Percentiles rank a stretch among this genome's conserved stretches.
Conservation (phyloP, 1,140 invertebrate genomes). For the Macrosteles quadrilineatus region DNA sequence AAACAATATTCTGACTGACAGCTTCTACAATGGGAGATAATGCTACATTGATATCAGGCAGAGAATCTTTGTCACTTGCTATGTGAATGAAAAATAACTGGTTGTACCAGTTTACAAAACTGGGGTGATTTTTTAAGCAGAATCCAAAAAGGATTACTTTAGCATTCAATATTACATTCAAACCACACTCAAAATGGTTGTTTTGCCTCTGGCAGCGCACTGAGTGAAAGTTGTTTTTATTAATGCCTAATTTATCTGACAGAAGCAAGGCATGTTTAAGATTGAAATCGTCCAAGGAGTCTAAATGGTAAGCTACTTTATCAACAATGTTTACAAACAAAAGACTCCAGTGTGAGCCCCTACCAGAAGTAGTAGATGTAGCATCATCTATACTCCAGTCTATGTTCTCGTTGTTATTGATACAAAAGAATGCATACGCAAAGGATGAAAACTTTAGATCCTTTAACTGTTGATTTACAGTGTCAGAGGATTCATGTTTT, state of each 20-base stretch:
- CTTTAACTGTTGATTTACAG: neutral
- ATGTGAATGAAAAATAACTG: neutral
- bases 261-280: neutral
- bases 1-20: neutral
- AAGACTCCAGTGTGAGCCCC: neutral
- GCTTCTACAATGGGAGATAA: neutral
- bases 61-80: neutral
- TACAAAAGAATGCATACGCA: neutral
- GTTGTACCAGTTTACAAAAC: neutral
- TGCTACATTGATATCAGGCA: neutral
- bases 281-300: neutral
- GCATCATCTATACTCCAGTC: neutral
- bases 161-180: too few species aligned
- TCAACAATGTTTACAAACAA: neutral
- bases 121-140: neutral
- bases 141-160: neutral
- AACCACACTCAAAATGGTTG: neutral
- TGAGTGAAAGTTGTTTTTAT: neutral
- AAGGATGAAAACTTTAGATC: neutral
- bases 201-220: neutral
- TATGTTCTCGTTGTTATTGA: neutral
- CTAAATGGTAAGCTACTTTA: neutral
- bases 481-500: neutral
- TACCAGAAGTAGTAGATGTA: neutral
- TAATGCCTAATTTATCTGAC: too few species aligned